Percentiles rank a stretch among this genome's conserved stretches.
Evolutionary conservation across 2,888 invertebrate genomes (phyloP).

Genomic region (Drosophila quasianomalipes): DNA sequence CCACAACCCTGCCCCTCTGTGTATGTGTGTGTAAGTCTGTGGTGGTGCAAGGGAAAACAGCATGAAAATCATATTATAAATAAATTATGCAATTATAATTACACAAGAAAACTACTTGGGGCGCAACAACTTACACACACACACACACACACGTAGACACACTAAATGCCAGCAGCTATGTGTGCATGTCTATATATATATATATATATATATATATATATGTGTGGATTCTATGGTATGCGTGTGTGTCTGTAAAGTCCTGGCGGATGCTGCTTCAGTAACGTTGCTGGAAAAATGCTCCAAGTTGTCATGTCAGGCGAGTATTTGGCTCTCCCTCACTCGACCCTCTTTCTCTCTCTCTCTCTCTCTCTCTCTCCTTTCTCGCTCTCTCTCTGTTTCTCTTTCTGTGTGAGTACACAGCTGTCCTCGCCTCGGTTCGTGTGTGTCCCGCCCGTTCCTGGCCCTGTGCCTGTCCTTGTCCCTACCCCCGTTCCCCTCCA

Average conservation of each 20-base stretch:
- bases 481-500: not conserved
- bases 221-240: not conserved
- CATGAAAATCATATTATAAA: constrained; percentile 82
- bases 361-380: constrained; percentile 9
- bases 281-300: constrained; percentile 65
- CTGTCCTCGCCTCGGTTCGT: constrained; percentile 26
- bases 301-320: constrained; percentile 72
- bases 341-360: constrained; percentile 6
- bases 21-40: constrained; percentile 2
- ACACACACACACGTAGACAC: constrained; percentile 20
- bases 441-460: constrained; percentile 2
- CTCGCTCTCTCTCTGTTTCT: constrained; percentile 7
- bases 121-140: constrained; percentile 66
- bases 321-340: constrained; percentile 31
- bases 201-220: not conserved
- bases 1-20: not conserved
- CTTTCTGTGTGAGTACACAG: constrained; percentile 23
- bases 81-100: constrained; percentile 82
- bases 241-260: constrained; percentile 34
- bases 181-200: not conserved
- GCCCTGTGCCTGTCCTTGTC: not conserved
- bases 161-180: constrained; percentile 41
- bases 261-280: constrained; percentile 41
- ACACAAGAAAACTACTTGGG: constrained; percentile 82
- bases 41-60: constrained; percentile 62